Base-by-base conservation (phyloP, 1,140 invertebrate species). In the Drosophila pectinifera region DNA sequence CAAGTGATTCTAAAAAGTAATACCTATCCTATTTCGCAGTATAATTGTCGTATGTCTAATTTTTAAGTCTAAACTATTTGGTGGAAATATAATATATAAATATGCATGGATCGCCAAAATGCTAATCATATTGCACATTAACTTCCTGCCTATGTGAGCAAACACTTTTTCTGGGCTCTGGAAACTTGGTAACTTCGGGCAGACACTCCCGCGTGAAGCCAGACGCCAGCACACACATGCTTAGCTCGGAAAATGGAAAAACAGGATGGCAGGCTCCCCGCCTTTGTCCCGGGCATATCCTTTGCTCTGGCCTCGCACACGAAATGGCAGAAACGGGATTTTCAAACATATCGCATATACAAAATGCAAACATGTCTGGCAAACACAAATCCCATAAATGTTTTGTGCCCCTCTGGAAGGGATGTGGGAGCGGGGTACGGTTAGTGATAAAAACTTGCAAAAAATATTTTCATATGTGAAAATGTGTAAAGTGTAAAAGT, bases 341-440 rank as follows among this genome's bases (percentile, higher is more conserved):
- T 89, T 82, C 83, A 88, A 88, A 89, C 84, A 89, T 88, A 88
- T 88, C 83, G 84, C 84, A 88, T 89, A 89, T 89, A 88, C 83
- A 89, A 88, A 88, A 88, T 88, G 83, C 84, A 88, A 88, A 88
- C 83, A 88, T 88, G 83, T 88, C 83, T 88, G 83, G 84, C 83
- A 88, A 88, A 89, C 83, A 84, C 84, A 88, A 88, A 89, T 88
- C 84, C 84, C 83, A 88, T 88, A 88, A 88, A 88, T 88, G 83
- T 88, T 89, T 83, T 81, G 42, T 55, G 70, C 57, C 54, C 69
- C 41, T 24, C 34, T 55, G 16, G 14, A 31, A 3, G 55, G 18
- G 16, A 2, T 38, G 16, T 28, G 42, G 13, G 62, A 8, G 28
- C 28, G 10, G 28, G 0, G 28, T 10, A n/a, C n/a, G 62, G 64